These are phyloP conservation scores for Mythimna albipuncta DNA, from an alignment of 2,888 invertebrate genomes.

Conservation along the genomic window DNA sequence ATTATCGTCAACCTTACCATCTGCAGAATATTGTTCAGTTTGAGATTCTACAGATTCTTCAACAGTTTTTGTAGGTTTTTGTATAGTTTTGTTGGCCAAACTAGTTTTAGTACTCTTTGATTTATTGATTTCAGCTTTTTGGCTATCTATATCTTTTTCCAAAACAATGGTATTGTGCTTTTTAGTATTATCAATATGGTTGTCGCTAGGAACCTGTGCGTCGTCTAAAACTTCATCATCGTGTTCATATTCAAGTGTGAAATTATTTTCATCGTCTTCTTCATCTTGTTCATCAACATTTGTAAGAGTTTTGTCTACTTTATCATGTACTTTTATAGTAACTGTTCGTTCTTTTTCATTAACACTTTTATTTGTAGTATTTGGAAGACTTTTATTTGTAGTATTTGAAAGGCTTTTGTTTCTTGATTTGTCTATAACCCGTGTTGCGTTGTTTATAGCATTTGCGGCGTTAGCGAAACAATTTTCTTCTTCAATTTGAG, in stretches of 20 bases:
- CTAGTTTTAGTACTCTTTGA: constrained; percentile 32
- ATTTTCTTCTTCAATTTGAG: constrained; percentile 14
- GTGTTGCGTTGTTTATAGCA: constrained; percentile 21
- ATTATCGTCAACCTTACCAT: constrained; percentile 43
- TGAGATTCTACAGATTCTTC: constrained; percentile 50
- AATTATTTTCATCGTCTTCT: constrained; percentile 38
- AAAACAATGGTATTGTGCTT: constrained; percentile 13
- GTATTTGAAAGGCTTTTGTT: constrained; percentile 27
- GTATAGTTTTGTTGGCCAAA: constrained; percentile 26
- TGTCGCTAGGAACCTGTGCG: background rate
- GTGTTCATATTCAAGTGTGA: constrained; percentile 40
- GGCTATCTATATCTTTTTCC: background rate
- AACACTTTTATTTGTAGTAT: constrained; percentile 31
- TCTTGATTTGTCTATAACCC: constrained; percentile 29
- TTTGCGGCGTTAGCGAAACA: background rate
- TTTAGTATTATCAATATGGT: background rate
- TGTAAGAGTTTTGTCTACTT: background rate
- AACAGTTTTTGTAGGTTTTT: constrained; percentile 31
- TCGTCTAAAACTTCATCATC: constrained; percentile 38
- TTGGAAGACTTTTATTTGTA: constrained; percentile 34
- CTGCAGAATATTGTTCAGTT: constrained; percentile 21
- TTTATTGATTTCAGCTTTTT: constrained; percentile 20
- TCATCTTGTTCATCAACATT: constrained; percentile 11
- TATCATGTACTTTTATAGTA: constrained; percentile 25
- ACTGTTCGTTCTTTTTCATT: constrained; percentile 33